Percentiles rank a stretch among this genome's conserved stretches.
Evolutionary conservation across 2,888 invertebrate species (phyloP).

Genomic region (Cheilosia grossa): DNA sequence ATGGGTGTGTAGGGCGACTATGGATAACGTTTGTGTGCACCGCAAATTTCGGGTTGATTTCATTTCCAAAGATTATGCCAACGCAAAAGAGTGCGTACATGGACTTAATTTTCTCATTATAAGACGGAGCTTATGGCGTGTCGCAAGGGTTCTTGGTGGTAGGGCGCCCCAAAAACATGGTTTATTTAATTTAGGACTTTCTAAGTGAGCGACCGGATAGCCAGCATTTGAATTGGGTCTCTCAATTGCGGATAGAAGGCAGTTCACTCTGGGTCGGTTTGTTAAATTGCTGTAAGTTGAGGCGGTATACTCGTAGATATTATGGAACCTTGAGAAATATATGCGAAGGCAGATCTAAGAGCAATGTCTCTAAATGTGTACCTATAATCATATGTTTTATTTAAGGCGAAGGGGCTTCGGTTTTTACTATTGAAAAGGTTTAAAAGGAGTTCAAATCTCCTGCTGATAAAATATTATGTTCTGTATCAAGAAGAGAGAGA

Average conservation of each 20-base stretch:
- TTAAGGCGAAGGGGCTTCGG: too few relatives aligned
- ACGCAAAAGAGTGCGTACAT: constrained; percentile 13
- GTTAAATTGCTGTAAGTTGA: not conserved
- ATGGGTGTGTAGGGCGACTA: constrained; percentile 13
- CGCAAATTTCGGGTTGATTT: constrained; percentile 73
- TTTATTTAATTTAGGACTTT: constrained; percentile 54
- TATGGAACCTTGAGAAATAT: not conserved
- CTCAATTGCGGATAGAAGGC: constrained; percentile 4
- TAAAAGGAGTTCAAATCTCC: too few relatives aligned
- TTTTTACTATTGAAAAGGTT: too few relatives aligned
- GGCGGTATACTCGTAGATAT: not conserved
- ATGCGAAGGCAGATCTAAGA: too few relatives aligned
- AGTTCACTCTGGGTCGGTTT: constrained; percentile 13
- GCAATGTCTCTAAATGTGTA: too few relatives aligned
- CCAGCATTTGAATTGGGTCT: constrained; percentile 13
- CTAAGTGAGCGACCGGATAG: constrained; percentile 24
- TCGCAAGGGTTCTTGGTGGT: not conserved
- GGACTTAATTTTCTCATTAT: constrained; percentile 65
- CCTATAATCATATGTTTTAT: too few relatives aligned
- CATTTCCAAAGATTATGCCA: constrained; percentile 59
- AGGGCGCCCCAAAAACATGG: constrained; percentile 10
- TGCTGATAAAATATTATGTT: too few relatives aligned
- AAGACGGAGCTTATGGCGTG: constrained; percentile 9
- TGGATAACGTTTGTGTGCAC: constrained; percentile 59
- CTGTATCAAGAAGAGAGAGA: too few relatives aligned